Evolutionary conservation across 2,113 vertebrate genomes (phyloP).

Genomic region (Erythrocercus mccallii): DNA sequence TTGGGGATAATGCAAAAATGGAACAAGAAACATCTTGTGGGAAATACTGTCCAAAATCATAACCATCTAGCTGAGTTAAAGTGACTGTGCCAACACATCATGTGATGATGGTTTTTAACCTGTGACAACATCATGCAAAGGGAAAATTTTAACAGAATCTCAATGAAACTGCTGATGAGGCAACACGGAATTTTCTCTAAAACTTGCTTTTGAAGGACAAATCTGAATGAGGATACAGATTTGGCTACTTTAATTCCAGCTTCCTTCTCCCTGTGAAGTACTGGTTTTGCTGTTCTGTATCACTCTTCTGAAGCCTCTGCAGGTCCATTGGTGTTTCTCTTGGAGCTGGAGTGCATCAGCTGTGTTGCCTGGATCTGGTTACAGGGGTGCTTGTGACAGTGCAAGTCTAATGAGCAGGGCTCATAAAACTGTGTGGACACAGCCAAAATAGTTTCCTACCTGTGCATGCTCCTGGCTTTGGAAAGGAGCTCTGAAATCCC

Average conservation of each 20-base stretch:
- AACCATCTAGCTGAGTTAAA: neutral
- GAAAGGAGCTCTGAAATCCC: neutral
- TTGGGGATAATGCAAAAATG: neutral
- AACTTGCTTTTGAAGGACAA: neutral
- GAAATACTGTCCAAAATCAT: conserved; percentile 23
- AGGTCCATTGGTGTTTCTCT: neutral
- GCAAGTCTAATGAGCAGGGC: neutral
- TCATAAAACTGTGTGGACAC: accelerated
- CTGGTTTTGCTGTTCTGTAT: neutral
- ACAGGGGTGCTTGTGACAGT: neutral
- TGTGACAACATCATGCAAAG: neutral
- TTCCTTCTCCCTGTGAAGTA: neutral
- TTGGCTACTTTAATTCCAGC: neutral
- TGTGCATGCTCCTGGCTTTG: accelerated
- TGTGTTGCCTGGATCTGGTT: neutral
- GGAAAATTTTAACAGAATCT: neutral
- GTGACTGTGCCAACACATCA: neutral
- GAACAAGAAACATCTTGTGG: conserved; percentile 22
- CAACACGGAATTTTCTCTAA: neutral
- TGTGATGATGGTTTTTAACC: neutral
- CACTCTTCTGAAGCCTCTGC: neutral
- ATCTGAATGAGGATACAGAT: neutral
- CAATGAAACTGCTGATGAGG: neutral
- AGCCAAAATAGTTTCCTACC: neutral
- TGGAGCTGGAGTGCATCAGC: neutral